Evolutionary conservation across 2,888 invertebrate species (phyloP), one percentile per base, ranked within the genome.

Genomic region (Erebia epiphron): DNA sequence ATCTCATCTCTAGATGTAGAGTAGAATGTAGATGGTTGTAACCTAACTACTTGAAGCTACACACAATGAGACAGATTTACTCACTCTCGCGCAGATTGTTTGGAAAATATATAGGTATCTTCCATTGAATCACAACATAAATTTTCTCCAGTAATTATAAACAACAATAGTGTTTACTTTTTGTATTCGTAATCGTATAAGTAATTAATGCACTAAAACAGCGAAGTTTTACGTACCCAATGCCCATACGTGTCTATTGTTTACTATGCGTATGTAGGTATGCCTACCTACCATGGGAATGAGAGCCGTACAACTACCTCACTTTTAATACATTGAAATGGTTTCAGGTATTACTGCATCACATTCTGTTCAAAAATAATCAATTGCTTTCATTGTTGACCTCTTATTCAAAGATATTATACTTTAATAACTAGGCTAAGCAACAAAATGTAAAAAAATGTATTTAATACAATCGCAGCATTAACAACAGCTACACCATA

Each of bases 91-190:
- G 21, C 58, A 58, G 49, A 58, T 67, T 67, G 67, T 67, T 67
- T 67, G 58, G 26, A 58, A 67, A 67, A 57, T 58, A 67, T 14
- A 16, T 52, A n/a, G n/a, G n/a, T n/a, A 64, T 46, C 46, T 41
- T 41, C 43, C 3, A 54, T 26, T 46, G 18, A 58, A 58, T 7
- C 43, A 58, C 46, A 58, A 57, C 49, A 71, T 57, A 58, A 68
- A 56, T 68, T 58, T 66, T 68, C 63, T 71, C 41, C 57, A 43
- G 52, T 58, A 46, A 35, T 75, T 57, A 67, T 68, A 67, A 46
- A 64, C 54, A 69, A 71, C 49, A 69, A 73, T 62, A 52, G 57
- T 43, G 49, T 52, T 60, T 68, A 21, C 13, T 66, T 73, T 68
- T 73, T 52, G 67, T 46, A 43, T 65, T 14, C 14, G 62, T 46